Base-by-base conservation (phyloP, 2,888 invertebrate genomes). In the Catocala fraxini region DNA sequence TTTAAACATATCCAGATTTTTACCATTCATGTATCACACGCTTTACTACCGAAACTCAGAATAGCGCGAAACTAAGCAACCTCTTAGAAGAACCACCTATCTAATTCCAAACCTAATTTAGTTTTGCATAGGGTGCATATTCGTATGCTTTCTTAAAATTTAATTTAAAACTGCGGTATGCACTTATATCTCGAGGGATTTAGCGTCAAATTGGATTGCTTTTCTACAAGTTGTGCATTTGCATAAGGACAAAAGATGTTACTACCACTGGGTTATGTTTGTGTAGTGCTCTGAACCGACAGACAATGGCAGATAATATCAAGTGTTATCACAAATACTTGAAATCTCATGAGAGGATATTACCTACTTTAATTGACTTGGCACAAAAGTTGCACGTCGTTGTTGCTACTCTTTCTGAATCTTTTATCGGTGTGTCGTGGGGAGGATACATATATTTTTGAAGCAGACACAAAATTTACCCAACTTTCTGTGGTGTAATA, bases 141-240 rank as follows among this genome's bases (percentile, higher is more conserved):
- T 75, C 71, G 72, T 71, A 70, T 67, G 66, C 75, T 77, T 79
- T 68, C 63, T 69, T 61, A 33, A 59, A 78, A 84, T 88, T 89
- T 91, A 89, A 91, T 91, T 89, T 89, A 89, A 89, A 88, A 89
- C 83, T 84, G 85, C 82, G 86, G 85, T 83, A 79, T 83, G 85
- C 85, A 83, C 77, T 86, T 82, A 84, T 83, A 83, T 87, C 91
- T 86, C 84, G 15, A 56, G 86, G 89, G 91, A 85, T 85, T 90
- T 87, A 80, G 80, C 85, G 81, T 87, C 86, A 89, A 90, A 92
- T 92, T 91, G 89, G 89, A 91, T 90, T 87, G 89, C 85, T 87
- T 87, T 84, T 84, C 84, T 86, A 88, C 90, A 87, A 89, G 88
- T 89, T 86, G 80, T 80, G 83, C 87, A 92, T 92, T 91, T 90